These are phyloP conservation scores for Carabus problematicus DNA, from an alignment of 2,888 invertebrate genomes.

Conservation along the genomic window DNA sequence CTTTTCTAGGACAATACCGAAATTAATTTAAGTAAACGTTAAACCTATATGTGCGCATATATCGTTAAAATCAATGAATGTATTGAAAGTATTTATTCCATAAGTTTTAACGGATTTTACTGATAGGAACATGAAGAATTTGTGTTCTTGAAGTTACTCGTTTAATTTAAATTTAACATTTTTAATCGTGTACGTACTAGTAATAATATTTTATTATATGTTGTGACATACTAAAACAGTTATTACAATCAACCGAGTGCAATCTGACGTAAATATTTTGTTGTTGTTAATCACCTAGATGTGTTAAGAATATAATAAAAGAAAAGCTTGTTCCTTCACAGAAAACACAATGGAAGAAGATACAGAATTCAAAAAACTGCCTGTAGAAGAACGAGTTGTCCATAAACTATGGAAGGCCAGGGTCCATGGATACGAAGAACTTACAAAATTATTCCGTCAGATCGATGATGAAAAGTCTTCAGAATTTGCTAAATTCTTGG, in stretches of 20 bases:
- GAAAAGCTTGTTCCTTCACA: conserved; percentile 2
- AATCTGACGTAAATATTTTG: background rate
- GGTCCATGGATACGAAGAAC: conserved; percentile 92
- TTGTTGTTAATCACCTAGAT: background rate
- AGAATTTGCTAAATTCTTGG: conserved; percentile 91
- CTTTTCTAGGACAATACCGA: too few relatives aligned
- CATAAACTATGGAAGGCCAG: conserved; percentile 98
- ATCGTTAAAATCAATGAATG: too few relatives aligned
- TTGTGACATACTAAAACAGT: too few relatives aligned
- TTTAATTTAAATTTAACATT: too few relatives aligned
- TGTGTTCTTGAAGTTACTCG: too few relatives aligned
- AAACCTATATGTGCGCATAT: too few relatives aligned
- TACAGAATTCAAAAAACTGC: conserved; percentile 85
- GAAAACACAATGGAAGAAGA: conserved; percentile 66
- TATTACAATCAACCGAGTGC: background rate
- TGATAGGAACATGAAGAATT: too few relatives aligned
- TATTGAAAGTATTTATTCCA: too few relatives aligned
- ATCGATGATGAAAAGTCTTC: conserved; percentile 92
- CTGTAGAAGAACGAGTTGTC: conserved; percentile 88
- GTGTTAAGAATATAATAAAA: background rate
- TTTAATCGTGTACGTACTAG: too few relatives aligned
- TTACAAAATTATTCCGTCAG: conserved; percentile 84
- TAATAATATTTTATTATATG: too few relatives aligned
- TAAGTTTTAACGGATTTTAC: too few relatives aligned
- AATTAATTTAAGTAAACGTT: too few relatives aligned